Percentiles rank a stretch among this genome's conserved stretches.
Evolutionary conservation across 2,113 vertebrate genomes (phyloP).

Genomic region (Fulmarus glacialis): DNA sequence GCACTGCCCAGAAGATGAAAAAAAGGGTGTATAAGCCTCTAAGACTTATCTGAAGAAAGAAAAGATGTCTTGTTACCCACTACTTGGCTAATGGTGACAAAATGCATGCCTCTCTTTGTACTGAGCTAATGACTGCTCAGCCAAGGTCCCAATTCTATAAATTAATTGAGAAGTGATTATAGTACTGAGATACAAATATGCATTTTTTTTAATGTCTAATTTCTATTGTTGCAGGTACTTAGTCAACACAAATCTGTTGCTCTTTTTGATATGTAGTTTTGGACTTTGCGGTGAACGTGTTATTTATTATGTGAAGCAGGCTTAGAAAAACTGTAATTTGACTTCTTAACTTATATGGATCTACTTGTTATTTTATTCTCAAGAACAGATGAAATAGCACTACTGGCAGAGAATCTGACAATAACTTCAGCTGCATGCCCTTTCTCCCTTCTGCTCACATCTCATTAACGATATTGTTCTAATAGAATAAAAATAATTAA

Average conservation of each 20-base stretch:
- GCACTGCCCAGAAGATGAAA: not conserved
- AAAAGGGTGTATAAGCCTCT: not conserved
- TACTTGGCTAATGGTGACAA: not conserved
- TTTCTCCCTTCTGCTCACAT: not conserved
- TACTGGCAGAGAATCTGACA: not conserved
- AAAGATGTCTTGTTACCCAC: not conserved
- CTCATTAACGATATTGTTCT: not conserved
- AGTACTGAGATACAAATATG: not conserved
- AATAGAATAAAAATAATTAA: slow-evolving; percentile 55
- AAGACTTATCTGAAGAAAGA: not conserved
- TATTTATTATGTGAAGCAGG: not conserved
- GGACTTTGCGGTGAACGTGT: not conserved
- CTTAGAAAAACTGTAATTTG: not conserved
- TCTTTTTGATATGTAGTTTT: not conserved
- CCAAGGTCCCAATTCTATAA: not conserved
- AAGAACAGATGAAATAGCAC: not conserved
- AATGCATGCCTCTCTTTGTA: not conserved
- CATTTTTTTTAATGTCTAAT: not conserved
- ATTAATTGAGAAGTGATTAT: not conserved
- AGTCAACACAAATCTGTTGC: not conserved
- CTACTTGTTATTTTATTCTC: not conserved
- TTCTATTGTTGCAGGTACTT: not conserved
- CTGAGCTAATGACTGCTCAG: not conserved
- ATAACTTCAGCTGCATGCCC: not conserved
- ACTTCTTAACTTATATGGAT: not conserved